Evolutionary conservation across 2,113 vertebrate species (phyloP), one percentile per base, ranked within the genome.

Genomic region (Aptenodytes forsteri): DNA sequence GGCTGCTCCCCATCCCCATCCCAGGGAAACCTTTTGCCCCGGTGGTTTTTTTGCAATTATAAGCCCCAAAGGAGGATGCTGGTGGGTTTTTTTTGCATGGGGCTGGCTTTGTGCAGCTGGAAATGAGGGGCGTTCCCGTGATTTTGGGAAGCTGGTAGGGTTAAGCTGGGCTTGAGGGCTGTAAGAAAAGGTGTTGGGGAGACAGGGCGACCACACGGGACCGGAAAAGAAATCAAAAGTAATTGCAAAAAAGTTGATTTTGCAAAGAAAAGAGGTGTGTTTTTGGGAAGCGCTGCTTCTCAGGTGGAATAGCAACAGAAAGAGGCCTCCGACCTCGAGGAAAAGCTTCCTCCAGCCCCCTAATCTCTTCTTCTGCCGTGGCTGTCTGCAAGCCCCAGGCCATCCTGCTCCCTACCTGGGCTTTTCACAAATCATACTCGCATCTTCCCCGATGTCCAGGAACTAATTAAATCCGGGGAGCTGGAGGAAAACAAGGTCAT

Each of bases 71-170:
- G 54, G 25, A 40, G 16, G 32, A 82, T 22, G 11, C 17, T n/a
- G 56, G 23, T 6, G 42, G 42, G 42, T 1, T 19, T 38, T 15
- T 70, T 32, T 46, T 26, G 2, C 13, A 6, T 3, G 18, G 50
- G 56, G 10, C 11, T 59, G 55, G 30, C 25, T 78, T 34, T 32
- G 46, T 19, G 36, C 79, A 21, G 30, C 16, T n/a, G 76, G 47
- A 29, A 58, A n/a, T 17, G 49, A 50, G 47, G 26, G 10, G 10
- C 0, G 0, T 46, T 72, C 0, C 1, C 2, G 8, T 6, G 56
- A 21, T 61, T 72, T 54, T 18, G 69, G 36, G 77, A 46, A 55
- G 23, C 1, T 6, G 1, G 13, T 18, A 5, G 22, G 5, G 10
- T 36, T 47, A 47, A 76, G 6, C n/a, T 21, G 61, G 30, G 30